Percentiles rank a stretch among this genome's conserved stretches.
phyloP scores from a whole-genome alignment of 30 jellyfish, hydroid and myxozoan species.

The Aurelia coerulea region DNA sequence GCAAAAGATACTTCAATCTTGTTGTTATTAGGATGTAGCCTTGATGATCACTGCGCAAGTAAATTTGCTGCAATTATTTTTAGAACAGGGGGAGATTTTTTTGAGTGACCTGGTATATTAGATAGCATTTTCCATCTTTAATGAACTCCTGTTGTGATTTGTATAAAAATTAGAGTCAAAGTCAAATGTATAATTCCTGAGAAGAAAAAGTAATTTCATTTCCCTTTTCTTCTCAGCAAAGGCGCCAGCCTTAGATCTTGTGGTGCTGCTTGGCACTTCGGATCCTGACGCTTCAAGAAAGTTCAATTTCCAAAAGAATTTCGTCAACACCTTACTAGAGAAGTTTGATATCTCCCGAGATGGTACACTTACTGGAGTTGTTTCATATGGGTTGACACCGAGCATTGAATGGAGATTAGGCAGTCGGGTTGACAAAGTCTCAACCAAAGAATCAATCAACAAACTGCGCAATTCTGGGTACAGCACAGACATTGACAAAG shows the following conservation, averaged over 20 bases:
- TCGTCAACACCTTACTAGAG: constrained; percentile 38
- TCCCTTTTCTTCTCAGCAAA: constrained; percentile 50
- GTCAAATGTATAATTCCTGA: too few species aligned
- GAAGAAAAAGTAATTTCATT: too few species aligned
- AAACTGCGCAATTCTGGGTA: constrained; percentile 16
- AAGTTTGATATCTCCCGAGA: constrained; percentile 35
- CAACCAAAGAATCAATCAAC: not conserved
- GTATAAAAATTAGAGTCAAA: too few species aligned
- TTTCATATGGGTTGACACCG: constrained; percentile 46
- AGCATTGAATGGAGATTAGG: constrained; percentile 36
- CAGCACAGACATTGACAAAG: constrained; percentile 32
- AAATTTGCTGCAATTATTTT: too few species aligned
- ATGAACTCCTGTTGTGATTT: too few species aligned
- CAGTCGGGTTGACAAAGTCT: constrained; percentile 1
- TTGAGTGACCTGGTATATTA: too few species aligned
- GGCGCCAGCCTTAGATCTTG: constrained; percentile 66
- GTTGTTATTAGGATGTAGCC: too few species aligned
- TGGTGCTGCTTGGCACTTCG: constrained; percentile 57
- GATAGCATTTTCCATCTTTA: too few species aligned
- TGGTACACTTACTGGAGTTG: constrained; percentile 58
- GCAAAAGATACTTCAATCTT: too few species aligned
- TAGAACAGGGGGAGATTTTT: too few species aligned
- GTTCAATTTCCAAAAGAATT: constrained; percentile 70
- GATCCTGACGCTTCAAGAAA: constrained; percentile 5
- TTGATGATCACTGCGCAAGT: too few species aligned